Evolutionary conservation across 2,797 vertebrate species (phyloP).

Genomic region (Distichodus sexfasciatus): DNA sequence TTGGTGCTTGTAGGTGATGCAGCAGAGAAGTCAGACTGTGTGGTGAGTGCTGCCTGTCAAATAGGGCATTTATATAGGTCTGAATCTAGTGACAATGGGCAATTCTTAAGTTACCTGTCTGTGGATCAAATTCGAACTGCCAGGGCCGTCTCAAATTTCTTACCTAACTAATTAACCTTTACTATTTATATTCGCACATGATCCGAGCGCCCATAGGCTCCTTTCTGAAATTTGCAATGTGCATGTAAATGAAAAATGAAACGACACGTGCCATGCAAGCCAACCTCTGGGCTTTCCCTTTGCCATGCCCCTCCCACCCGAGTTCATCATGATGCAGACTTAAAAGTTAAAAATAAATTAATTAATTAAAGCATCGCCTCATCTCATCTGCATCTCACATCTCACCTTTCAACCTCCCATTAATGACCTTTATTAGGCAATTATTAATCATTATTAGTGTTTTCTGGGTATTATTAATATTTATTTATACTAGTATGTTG

Average conservation of each 20-base stretch:
- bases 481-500: no score
- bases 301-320: conserved; percentile 41
- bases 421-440: no score
- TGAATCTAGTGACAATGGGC: conserved; percentile 83
- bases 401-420: no score
- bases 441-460: no score
- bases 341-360: conserved; percentile 7
- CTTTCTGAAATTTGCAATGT: no score
- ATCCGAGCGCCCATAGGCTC: conserved; percentile 52
- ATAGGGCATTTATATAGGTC: conserved; percentile 89
- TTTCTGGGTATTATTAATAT: no score
- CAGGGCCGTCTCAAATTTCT: conserved; percentile 87
- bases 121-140: conserved; percentile 88
- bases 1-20: conserved; percentile 58
- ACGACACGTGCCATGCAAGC: conserved; percentile 52
- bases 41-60: conserved; percentile 69
- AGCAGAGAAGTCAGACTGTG: conserved; percentile 66
- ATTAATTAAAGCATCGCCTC: conserved; percentile 25
- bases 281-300: conserved; percentile 37
- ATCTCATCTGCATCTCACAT: neutral
- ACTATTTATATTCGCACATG: conserved; percentile 85
- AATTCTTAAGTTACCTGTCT: conserved; percentile 89
- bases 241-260: conserved; percentile 68
- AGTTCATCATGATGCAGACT: no score
- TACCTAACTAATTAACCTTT: conserved; percentile 90